Conservation (phyloP, 1,140 invertebrate species). For the Oncopodura yosiiana region DNA sequence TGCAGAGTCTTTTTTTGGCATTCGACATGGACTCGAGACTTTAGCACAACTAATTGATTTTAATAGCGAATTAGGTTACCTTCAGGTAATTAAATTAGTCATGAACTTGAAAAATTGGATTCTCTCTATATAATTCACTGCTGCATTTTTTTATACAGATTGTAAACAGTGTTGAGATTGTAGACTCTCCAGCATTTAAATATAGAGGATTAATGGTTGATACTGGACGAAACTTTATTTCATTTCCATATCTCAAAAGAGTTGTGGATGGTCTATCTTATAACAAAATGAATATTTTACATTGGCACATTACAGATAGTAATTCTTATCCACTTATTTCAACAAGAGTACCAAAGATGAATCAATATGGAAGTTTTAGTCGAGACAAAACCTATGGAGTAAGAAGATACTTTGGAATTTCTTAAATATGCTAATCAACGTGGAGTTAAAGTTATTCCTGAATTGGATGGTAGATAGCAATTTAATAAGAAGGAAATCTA, state of each 20-base stretch:
- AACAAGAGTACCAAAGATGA: slow-evolving; percentile 51
- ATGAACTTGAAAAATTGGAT: background rate
- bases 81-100: slow-evolving; percentile 16
- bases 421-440: slow-evolving; percentile 54
- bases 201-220: slow-evolving; percentile 57
- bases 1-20: slow-evolving; percentile 59
- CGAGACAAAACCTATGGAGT: slow-evolving; percentile 35
- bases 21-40: slow-evolving; percentile 66
- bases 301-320: slow-evolving; percentile 74
- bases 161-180: slow-evolving; percentile 17
- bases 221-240: slow-evolving; percentile 64
- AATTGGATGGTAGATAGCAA: slow-evolving; percentile 59
- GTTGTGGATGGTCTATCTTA: slow-evolving; percentile 66
- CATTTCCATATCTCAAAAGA: slow-evolving; percentile 54
- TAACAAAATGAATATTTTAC: slow-evolving; percentile 71
- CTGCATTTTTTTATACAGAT: slow-evolving; percentile 14
- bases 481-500: background rate
- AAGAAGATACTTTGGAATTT: slow-evolving; percentile 35
- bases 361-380: slow-evolving; percentile 40
- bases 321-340: slow-evolving; percentile 70
- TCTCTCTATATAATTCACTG: background rate
- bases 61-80: slow-evolving; percentile 25
- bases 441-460: slow-evolving; percentile 64
- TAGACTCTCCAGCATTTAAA: slow-evolving; percentile 25
- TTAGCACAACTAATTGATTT: slow-evolving; percentile 56